These are phyloP conservation scores for Notoglanidium macrostoma DNA, from an alignment of 2,797 vertebrate species.

Conservation along the genomic window DNA sequence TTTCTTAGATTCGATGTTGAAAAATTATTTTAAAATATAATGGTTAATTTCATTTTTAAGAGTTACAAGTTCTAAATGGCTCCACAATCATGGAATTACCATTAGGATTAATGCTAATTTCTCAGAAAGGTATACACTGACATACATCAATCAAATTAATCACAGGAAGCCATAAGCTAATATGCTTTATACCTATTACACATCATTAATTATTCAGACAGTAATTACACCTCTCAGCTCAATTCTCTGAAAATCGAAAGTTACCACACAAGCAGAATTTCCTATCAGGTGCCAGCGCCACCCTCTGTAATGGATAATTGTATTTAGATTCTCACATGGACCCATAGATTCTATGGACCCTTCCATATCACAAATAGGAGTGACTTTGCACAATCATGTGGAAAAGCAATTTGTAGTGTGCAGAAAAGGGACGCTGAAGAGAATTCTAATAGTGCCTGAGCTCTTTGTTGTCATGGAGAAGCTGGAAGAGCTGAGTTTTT, in stretches of 20 bases:
- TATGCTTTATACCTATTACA: conserved; percentile 6
- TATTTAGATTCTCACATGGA: not conserved
- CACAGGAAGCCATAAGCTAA: not conserved
- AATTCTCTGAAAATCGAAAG: conserved; percentile 6
- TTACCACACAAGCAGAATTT: not conserved
- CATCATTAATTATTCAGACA: conserved; percentile 34
- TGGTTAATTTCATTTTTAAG: not conserved
- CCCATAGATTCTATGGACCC: too few relatives aligned
- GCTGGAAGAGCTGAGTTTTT: conserved; percentile 18
- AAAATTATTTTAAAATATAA: not conserved
- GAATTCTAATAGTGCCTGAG: conserved; percentile 34
- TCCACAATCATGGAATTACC: not conserved
- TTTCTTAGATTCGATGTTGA: not conserved
- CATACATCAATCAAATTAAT: not conserved
- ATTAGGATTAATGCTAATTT: not conserved
- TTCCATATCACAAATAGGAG: conserved; percentile 18
- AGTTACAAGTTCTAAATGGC: not conserved
- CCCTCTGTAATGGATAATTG: not conserved
- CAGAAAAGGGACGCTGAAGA: conserved; percentile 36
- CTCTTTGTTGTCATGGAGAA: conserved; percentile 52
- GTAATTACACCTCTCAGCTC: not conserved
- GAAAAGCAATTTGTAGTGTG: conserved; percentile 44
- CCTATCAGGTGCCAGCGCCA: not conserved
- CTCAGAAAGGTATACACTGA: not conserved
- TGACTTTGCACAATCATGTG: conserved; percentile 30